Base-by-base conservation (phyloP, 2,888 invertebrate genomes). In the Drosophila formosana region DNA sequence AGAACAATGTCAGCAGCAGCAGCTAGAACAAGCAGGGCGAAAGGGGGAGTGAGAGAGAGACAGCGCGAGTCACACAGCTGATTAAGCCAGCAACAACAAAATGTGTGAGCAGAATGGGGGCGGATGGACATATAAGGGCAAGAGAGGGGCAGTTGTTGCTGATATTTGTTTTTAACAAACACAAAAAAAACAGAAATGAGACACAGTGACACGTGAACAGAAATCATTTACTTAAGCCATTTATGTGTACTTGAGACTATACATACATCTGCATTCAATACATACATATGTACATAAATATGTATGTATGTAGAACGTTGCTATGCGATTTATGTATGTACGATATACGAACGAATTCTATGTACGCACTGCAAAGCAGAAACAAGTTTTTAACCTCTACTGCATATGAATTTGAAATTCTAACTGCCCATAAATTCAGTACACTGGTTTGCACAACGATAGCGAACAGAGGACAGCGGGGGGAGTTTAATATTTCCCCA, bases 161-260 rank as follows among this genome's bases (percentile, higher is more conserved):
- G 62, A 60, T 53, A 46, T 51, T 66, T 58, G 69, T 51, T 76
- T 79, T 71, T 67, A 80, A 78, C 71, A 73, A 69, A 72, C 39
- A 18, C 18, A 18, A 18, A 18, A 18, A 72, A 65, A 53, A 66
- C 41, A 64, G 50, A 72, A 78, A 75, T 62, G 57, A 70, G 57
- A 84, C 71, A 67, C 75, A 75, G 64, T 65, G 67, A 68, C 79
- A 82, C 78, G 73, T 78, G 67, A 82, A 85, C 82, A 78, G 63
- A 84, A 84, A 84, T 73, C 75, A 82, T 82, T 82, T 78, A 75
- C 77, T 73, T 71, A 69, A 76, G 37, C 3, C 74, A 28, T 28
- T 5, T 5, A 61, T 62, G 47, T 53, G 47, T 50, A 60, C 45
- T 30, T 43, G 28, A 23, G 41, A 26, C 39, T 41, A 47, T 11